Base-by-base conservation (phyloP, 2,113 vertebrate genomes). In the Mustela lutreola region DNA sequence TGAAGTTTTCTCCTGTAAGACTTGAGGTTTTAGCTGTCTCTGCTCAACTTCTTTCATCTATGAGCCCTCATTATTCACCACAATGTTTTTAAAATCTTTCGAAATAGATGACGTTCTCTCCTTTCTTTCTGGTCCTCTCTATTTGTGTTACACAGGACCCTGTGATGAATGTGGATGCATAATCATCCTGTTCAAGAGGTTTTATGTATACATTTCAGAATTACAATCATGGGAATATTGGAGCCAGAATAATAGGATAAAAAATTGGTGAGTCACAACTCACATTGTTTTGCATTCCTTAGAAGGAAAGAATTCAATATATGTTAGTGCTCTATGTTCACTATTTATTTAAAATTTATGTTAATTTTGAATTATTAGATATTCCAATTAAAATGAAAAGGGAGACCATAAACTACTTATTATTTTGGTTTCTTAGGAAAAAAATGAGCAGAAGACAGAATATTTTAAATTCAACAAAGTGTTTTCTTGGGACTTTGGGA, bases 401-500 rank as follows among this genome's bases (percentile, higher is more conserved):
- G 14, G 2, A 3, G 19, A 14, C 60, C 50, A 28, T 0, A 3
- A 45, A 28, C 1, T 31, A 0, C n/a, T 50, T 85, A 62, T 89
- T 86, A 45, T 50, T 88, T 92, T 83, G 9, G 1, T 92, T 88
- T 65, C 8, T 90, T 91, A 63, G 63, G 71, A 70, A 83, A 83
- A 88, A 93, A 94, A 75, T 45, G n/a, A 94, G 33, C 8, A 85
- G 39, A 79, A 95, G 22, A 71, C 76, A 91, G 75, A 78, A 71
- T 93, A 62, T 81, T 80, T 91, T 83, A 24, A 86, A 75, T 83
- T 92, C 16, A 91, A 2, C 12, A 60, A 36, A 63, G 36, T 82
- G 6, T 88, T 85, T 86, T 67, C 50, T 91, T 91, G 8, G 81
- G 76, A 89, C 4, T 21, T 92, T 91, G 39, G 36, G 36, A 22